Conservation (phyloP, 2,797 vertebrate species). For the Macropus fuliginosus region DNA sequence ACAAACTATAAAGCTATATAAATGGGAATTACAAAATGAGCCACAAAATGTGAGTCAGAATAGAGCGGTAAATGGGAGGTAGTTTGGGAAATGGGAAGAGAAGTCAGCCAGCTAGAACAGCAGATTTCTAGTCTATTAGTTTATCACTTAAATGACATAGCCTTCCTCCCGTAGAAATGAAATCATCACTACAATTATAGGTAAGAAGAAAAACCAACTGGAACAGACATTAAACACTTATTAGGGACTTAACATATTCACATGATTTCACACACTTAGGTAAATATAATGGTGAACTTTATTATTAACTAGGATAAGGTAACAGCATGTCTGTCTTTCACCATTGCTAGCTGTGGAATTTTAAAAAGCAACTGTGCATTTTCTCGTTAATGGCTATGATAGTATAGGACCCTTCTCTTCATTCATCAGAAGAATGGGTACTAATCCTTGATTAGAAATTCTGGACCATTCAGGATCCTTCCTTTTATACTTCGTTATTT, state of each 20-base stretch:
- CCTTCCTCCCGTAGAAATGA: conserved; percentile 47
- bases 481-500: conserved; percentile 26
- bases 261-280: conserved; percentile 52
- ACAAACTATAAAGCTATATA: background rate
- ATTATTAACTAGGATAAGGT: conserved; percentile 64
- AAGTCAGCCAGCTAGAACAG: conserved; percentile 56
- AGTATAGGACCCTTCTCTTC: background rate
- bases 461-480: background rate
- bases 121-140: conserved; percentile 52
- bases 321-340: conserved; percentile 26
- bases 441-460: conserved; percentile 19
- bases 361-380: conserved; percentile 48
- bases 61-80: conserved; percentile 5
- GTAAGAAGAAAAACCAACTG: conserved; percentile 56
- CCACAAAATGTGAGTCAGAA: background rate
- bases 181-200: conserved; percentile 57
- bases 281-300: conserved; percentile 59
- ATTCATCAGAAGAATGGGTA: conserved; percentile 30
- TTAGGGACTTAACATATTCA: conserved; percentile 64
- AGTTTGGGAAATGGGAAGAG: conserved; percentile 32
- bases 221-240: conserved; percentile 64
- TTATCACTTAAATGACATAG: conserved; percentile 38
- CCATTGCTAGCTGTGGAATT: conserved; percentile 21
- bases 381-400: conserved; percentile 34
- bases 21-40: background rate